Evolutionary conservation across 2,797 vertebrate species (phyloP).

Genomic region (Neosilurus hyrtlii): DNA sequence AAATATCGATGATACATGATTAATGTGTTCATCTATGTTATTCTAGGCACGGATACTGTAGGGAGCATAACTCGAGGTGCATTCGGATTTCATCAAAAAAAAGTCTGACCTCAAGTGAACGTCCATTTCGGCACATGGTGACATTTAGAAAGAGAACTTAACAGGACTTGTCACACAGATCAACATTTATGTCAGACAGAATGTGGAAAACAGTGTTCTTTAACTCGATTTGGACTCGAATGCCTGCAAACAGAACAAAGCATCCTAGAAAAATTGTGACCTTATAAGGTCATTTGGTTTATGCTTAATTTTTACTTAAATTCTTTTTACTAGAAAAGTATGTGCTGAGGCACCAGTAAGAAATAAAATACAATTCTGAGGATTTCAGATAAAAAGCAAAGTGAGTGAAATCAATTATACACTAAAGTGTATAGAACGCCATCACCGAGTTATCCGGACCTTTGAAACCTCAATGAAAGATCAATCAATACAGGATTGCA

Average conservation of each 20-base stretch:
- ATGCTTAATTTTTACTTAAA: too few species aligned
- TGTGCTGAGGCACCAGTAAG: neutral
- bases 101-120: neutral
- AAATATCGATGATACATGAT: too few species aligned
- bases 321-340: neutral
- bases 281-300: neutral
- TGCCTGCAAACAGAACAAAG: neutral
- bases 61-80: neutral
- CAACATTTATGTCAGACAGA: neutral
- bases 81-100: neutral
- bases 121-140: neutral
- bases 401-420: neutral
- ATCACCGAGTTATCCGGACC: neutral
- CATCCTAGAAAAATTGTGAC: neutral
- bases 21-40: neutral
- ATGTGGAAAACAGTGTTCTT: neutral
- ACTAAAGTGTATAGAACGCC: neutral
- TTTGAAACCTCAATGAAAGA: neutral
- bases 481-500: neutral
- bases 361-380: neutral
- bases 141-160: neutral
- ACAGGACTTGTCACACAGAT: neutral
- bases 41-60: neutral
- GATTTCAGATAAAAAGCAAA: neutral
- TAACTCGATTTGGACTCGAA: neutral